These are phyloP conservation scores for Pachycephala philippinensis DNA, from an alignment of 2,113 vertebrate genomes.

Conservation along the genomic window DNA sequence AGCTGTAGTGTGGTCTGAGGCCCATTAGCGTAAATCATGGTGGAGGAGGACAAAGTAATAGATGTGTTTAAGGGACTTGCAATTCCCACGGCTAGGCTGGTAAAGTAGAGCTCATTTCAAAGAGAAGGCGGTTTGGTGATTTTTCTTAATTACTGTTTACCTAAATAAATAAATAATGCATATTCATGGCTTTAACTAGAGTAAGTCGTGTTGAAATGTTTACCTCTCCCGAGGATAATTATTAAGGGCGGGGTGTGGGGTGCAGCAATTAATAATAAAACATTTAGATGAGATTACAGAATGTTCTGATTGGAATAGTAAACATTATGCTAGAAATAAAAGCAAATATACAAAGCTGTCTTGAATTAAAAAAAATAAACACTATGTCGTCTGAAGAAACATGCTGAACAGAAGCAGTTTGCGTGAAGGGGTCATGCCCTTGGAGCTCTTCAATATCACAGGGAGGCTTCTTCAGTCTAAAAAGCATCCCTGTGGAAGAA, in stretches of 20 bases:
- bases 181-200: conserved; percentile 46
- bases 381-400: background rate
- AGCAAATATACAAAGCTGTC: background rate
- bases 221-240: conserved; percentile 24
- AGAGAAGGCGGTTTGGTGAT: background rate
- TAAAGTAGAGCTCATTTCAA: background rate
- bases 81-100: background rate
- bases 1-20: background rate
- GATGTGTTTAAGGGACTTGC: background rate
- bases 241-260: conserved; percentile 2
- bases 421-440: background rate
- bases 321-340: conserved; percentile 26
- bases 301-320: conserved; percentile 24
- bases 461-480: background rate
- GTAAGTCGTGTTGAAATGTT: conserved; percentile 25
- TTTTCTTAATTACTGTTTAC: conserved; percentile 48
- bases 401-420: background rate
- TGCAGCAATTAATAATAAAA: conserved; percentile 57
- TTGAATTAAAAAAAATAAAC: background rate
- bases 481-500: background rate
- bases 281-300: conserved; percentile 29
- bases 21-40: background rate
- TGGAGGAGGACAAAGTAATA: background rate
- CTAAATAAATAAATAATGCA: conserved; percentile 59
- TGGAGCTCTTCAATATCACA: background rate